phyloP scores from a whole-genome alignment of 2,888 invertebrate species.

The Fissipunctia ypsillon region DNA sequence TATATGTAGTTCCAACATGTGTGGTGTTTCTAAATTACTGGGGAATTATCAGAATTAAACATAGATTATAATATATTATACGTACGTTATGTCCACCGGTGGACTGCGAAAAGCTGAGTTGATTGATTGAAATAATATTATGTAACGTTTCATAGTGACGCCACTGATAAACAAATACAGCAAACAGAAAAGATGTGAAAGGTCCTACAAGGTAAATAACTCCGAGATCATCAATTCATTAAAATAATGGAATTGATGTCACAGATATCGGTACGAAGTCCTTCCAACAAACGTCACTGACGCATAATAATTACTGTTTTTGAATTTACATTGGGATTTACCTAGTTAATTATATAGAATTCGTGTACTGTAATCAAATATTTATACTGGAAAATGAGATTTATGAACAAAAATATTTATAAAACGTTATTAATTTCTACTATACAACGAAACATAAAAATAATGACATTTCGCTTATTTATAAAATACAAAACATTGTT shows the following conservation, averaged over 20 bases:
- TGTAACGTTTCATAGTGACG: background rate
- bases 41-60: background rate
- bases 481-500: conserved; percentile 21
- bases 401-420: conserved; percentile 7
- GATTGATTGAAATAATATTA: conserved; percentile 5
- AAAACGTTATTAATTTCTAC: background rate
- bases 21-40: conserved; percentile 7
- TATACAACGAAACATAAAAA: conserved; percentile 2
- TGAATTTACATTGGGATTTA: conserved; percentile 16
- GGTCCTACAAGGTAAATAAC: conserved; percentile 1
- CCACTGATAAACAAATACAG: conserved; percentile 3
- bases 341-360: conserved; percentile 15
- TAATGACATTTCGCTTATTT: conserved; percentile 7
- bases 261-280: background rate
- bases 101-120: conserved; percentile 19
- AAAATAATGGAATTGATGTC: conserved; percentile 32
- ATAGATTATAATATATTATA: background rate
- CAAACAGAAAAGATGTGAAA: background rate
- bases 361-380: conserved; percentile 7
- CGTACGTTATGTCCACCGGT: conserved; percentile 1
- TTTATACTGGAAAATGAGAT: background rate
- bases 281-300: conserved; percentile 18
- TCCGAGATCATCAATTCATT: conserved; percentile 13
- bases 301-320: conserved; percentile 3
- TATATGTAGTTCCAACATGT: conserved; percentile 13